Conservation (phyloP, 2,797 vertebrate genomes). For the Lepilemur ruficaudatus region DNA sequence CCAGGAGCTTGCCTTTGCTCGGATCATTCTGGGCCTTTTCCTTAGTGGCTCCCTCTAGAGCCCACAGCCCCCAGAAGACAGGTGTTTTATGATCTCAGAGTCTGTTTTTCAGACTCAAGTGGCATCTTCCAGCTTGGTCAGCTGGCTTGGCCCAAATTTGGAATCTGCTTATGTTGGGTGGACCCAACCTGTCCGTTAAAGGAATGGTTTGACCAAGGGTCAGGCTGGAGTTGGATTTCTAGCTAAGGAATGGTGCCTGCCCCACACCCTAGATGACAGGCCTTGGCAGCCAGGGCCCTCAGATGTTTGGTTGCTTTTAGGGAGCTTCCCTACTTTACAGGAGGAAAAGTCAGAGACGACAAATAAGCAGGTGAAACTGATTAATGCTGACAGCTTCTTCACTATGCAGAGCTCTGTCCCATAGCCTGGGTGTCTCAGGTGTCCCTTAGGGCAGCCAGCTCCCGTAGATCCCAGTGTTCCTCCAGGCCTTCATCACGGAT, state of each 20-base stretch:
- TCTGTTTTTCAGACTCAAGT: neutral
- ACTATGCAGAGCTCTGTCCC: neutral
- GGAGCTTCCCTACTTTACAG: neutral
- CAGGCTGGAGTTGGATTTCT: neutral
- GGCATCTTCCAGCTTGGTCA: neutral
- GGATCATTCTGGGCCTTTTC: conserved; percentile 38
- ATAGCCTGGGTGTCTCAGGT: neutral
- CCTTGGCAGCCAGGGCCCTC: neutral
- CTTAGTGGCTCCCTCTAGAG: neutral
- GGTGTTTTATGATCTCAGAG: neutral
- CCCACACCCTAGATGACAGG: fast-evolving
- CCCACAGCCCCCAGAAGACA: neutral
- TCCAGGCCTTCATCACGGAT: neutral
- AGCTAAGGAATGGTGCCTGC: neutral
- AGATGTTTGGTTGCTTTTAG: neutral
- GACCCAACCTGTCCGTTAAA: neutral
- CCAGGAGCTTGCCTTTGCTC: neutral
- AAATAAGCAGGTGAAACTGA: neutral
- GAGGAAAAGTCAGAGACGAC: neutral
- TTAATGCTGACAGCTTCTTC: fast-evolving
- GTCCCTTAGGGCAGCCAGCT: fast-evolving
- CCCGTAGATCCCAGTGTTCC: fast-evolving
- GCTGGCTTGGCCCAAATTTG: neutral
- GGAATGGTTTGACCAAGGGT: neutral
- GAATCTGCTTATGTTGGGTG: neutral